Evolutionary conservation across 2,113 vertebrate genomes (phyloP), one percentile per base, ranked within the genome.

Genomic region (Podilymbus podiceps): DNA sequence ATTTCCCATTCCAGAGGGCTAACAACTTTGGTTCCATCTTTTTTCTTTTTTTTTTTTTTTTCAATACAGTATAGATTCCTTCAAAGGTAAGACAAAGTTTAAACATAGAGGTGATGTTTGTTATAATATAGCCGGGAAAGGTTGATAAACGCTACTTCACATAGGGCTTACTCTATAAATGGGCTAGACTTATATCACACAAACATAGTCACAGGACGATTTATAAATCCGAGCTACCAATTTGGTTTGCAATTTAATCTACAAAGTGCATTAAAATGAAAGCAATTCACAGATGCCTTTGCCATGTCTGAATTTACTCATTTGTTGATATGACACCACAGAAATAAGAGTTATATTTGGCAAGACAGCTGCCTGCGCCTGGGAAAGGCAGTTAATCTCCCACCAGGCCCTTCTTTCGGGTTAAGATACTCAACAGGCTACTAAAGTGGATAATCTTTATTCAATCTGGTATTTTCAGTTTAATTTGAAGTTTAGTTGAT

Each of bases 251-350:
- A 59, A 64, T 89, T 93, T 72, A 83, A 86, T 79, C 50, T 60
- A 73, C 28, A 52, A 87, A 96, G 60, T 74, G 69, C 42, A 71
- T 30, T 73, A 44, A 84, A 94, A 85, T 58, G 6, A 77, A 33
- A 58, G 40, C 66, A 84, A 91, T 77, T 89, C 5, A 73, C 30
- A 44, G 15, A 27, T 87, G 33, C 12, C 12, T 74, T 74, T 89
- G 14, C 58, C 58, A 42, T 49, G 73, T 28, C 55, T 87, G 49
- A 69, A 69, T 84, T 89, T 93, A 77, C 53, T 40, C 9, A n/a
- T 60, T 68, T 73, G 58, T 64, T 91, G 59, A 49, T 30, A 31
- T 30, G 68, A 62, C 68, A 72, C 6, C 27, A 30, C n/a, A 81
- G 78, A 85, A 91, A 90, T 40, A 89, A 5, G 50, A 82, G 33